phyloP scores from a whole-genome alignment of 2,888 invertebrate species.

The Latheticus oryzae region DNA sequence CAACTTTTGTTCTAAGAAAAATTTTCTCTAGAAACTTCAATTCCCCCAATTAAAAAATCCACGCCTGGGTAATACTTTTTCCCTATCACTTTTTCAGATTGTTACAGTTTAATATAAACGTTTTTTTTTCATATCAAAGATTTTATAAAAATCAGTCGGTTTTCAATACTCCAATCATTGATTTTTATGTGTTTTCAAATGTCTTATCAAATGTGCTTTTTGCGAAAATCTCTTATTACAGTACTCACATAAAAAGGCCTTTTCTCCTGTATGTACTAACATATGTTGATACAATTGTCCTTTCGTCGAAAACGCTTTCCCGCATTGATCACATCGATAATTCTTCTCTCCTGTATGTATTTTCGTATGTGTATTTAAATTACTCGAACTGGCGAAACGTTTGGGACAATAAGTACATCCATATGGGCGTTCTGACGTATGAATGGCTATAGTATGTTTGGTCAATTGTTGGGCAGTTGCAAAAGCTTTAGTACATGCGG shows the following conservation, averaged over 20 bases:
- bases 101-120: slow-evolving; percentile 37
- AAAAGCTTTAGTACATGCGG: slow-evolving; percentile 64
- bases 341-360: slow-evolving; percentile 66
- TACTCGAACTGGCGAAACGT: slow-evolving; percentile 64
- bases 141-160: slow-evolving; percentile 37
- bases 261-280: slow-evolving; percentile 64
- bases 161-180: slow-evolving; percentile 35
- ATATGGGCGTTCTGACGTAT: slow-evolving; percentile 64
- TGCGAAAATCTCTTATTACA: slow-evolving; percentile 65
- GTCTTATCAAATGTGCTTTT: slow-evolving; percentile 64
- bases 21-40: no score
- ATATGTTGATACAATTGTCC: slow-evolving; percentile 64
- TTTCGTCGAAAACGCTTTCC: slow-evolving; percentile 64
- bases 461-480: slow-evolving; percentile 65
- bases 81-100: slow-evolving; percentile 28
- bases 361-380: slow-evolving; percentile 63
- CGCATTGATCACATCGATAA: slow-evolving; percentile 64
- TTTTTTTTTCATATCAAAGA: slow-evolving; percentile 20
- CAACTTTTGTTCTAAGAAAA: no score
- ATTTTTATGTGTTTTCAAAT: slow-evolving; percentile 62
- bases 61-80: slow-evolving; percentile 17
- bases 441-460: slow-evolving; percentile 64
- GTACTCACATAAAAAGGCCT: slow-evolving; percentile 64
- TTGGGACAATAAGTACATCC: slow-evolving; percentile 64
- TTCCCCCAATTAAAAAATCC: no score